These are phyloP conservation scores for Sebastes hubbsi DNA, from an alignment of 2,797 vertebrate genomes.

Conservation along the genomic window DNA sequence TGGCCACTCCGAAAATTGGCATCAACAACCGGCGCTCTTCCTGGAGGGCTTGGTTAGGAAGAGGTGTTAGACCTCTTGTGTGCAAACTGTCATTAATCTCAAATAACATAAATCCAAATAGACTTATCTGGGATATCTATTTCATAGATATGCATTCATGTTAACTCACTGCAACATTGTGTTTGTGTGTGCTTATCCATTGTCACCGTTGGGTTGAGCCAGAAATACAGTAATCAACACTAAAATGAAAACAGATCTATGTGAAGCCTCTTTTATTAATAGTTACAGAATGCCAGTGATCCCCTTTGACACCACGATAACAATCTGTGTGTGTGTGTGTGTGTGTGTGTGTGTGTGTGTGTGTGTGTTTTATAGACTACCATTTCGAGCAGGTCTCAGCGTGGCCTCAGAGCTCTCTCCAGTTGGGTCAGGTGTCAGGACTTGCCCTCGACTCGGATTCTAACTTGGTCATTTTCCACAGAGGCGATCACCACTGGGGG, in stretches of 20 bases:
- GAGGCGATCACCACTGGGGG: constrained; percentile 93
- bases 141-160: background rate
- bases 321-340: background rate
- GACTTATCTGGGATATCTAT: no score
- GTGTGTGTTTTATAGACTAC: constrained; percentile 76
- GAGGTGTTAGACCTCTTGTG: background rate
- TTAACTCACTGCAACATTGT: background rate
- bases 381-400: constrained; percentile 87
- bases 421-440: constrained; percentile 94
- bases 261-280: background rate
- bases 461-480: constrained; percentile 94
- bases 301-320: background rate
- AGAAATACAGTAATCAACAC: background rate
- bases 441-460: constrained; percentile 89
- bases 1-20: no score
- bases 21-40: rapidly evolving
- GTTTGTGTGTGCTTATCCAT: background rate
- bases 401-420: constrained; percentile 89
- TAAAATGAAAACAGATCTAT: background rate
- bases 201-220: background rate
- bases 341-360: background rate
- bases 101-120: background rate
- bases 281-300: background rate
- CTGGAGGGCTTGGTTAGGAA: no score
- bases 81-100: background rate